A percentile compares a stretch with the other conserved stretches of the same genome.
phyloP scores from a whole-genome alignment of 2,888 invertebrate species.

The Malacosoma neustria region DNA sequence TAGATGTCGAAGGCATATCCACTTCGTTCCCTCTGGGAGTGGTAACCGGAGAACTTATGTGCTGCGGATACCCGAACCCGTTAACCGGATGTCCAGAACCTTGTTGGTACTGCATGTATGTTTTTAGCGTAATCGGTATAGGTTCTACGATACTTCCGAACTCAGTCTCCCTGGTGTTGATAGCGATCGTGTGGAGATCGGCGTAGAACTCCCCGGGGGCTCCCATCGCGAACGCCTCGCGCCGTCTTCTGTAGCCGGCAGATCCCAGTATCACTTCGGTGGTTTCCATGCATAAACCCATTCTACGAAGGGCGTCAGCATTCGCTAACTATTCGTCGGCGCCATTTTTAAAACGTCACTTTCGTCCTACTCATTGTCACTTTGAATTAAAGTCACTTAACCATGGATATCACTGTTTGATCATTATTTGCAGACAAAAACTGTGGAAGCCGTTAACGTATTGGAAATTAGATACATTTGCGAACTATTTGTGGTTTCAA shows the following conservation, averaged over 20 bases:
- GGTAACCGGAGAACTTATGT: conserved; percentile 30
- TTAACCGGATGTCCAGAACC: conserved; percentile 28
- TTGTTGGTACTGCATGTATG: conserved; percentile 46
- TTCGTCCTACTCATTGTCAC: conserved; percentile 32
- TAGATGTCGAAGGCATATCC: conserved; percentile 34
- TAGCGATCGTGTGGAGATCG: conserved; percentile 54
- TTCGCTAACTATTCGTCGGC: conserved; percentile 33
- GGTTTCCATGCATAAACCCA: conserved; percentile 70
- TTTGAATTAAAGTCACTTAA: conserved; percentile 7
- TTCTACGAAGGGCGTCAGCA: conserved; percentile 48
- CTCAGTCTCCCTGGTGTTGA: conserved; percentile 60
- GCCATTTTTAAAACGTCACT: conserved; percentile 35
- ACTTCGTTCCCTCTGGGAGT: conserved; percentile 28
- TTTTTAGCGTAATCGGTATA: conserved; percentile 51
- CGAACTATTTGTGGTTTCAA: conserved; percentile 18
- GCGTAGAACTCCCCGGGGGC: conserved; percentile 47
- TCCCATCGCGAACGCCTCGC: conserved; percentile 46
- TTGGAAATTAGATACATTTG: conserved; percentile 7
- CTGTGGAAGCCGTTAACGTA: neutral
- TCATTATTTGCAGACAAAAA: conserved; percentile 12
- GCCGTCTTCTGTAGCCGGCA: conserved; percentile 43
- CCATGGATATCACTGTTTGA: conserved; percentile 16
- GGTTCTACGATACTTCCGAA: conserved; percentile 57
- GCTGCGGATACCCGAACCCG: conserved; percentile 38
- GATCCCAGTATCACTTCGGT: conserved; percentile 59